Base-by-base conservation (phyloP, 2,888 invertebrate species). In the Dasypolia templi region DNA sequence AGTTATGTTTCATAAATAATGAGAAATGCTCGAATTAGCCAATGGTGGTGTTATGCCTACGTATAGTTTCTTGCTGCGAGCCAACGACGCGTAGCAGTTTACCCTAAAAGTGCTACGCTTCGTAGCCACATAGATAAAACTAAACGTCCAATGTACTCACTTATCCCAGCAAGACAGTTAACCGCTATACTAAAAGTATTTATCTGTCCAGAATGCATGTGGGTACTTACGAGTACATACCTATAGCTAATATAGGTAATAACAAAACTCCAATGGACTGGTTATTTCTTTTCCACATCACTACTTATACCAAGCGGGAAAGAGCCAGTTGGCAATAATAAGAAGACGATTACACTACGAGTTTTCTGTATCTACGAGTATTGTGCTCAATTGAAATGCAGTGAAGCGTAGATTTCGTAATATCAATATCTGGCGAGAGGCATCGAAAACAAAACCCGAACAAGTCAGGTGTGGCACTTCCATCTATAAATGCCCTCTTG, bases 391-490 rank as follows among this genome's bases (percentile, higher is more conserved):
- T 94, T 90, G 92, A 91, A 93, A 91, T 84, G 87, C 91, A 84
- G 75, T 89, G 89, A 89, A 93, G 93, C 94, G 89, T 83, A 56
- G 79, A 74, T 86, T 88, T 88, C 81, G 90, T 91, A 94, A 95
- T 96, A 95, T 95, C 94, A 95, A 95, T 95, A 93, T 93, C 91
- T 90, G 84, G 87, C 85, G 87, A 88, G 89, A 89, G 88, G 84
- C 88, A 93, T 92, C 91, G 91, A 92, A 93, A 94, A 93, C 91
- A 93, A 91, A 91, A 91, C 88, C 86, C 76, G 85, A 93, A 89
- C 90, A 94, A 95, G 92, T 95, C 94, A 95, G 95, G 94, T 95
- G 95, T 92, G 89, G 89, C 84, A 84, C 86, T 92, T 92, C 92
- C 91, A 93, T 94, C 91, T 92, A 89, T 87, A 88, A 86, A 86